Evolutionary conservation across 2,113 vertebrate species (phyloP), one percentile per base, ranked within the genome.

Genomic region (Potamarius usumacintae): DNA sequence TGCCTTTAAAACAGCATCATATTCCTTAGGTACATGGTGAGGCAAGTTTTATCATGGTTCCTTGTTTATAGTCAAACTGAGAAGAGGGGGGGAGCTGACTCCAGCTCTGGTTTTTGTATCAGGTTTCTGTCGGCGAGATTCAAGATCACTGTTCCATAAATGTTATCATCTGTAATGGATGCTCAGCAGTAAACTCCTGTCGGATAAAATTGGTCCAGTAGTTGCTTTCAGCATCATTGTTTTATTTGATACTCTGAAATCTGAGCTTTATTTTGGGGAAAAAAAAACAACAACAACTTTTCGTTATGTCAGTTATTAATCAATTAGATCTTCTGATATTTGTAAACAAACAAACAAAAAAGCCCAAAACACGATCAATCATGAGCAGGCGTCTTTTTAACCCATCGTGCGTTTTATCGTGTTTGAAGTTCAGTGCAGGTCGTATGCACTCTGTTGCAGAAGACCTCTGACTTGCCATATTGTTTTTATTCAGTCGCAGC

Each of bases 381-480:
- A 74, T 85, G 74, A 52, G 27, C 30, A 9, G 78, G 15, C 48
- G 4, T 55, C 76, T 87, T 67, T n/a, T 77, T 65, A 58, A 74
- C 14, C 81, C 14, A 14, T 34, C 8, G 48, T 78, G 80, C 34
- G 34, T 50, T 60, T 85, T 67, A 63, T 82, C 53, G 71, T 74
- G 14, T 50, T 27, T 12, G 2, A 78, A 42, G 77, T 52, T 84
- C 60, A 78, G 25, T 34, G 60, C 50, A 67, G 83, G 86, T 85
- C 86, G 85, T 25, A 69, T 55, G 69, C 30, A 53, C 52, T 52
- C 89, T 60, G 27, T 80, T 82, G 58, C 25, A 4, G 67, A 71
- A 84, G 85, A 85, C 85, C 85, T 72, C 50, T 87, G 57, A 34
- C 63, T 60, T 82, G 20, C 53, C 53, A n/a, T 57, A 67, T 81